phyloP scores from a whole-genome alignment of 2,888 invertebrate genomes.

The Meiosimyza decipiens region DNA sequence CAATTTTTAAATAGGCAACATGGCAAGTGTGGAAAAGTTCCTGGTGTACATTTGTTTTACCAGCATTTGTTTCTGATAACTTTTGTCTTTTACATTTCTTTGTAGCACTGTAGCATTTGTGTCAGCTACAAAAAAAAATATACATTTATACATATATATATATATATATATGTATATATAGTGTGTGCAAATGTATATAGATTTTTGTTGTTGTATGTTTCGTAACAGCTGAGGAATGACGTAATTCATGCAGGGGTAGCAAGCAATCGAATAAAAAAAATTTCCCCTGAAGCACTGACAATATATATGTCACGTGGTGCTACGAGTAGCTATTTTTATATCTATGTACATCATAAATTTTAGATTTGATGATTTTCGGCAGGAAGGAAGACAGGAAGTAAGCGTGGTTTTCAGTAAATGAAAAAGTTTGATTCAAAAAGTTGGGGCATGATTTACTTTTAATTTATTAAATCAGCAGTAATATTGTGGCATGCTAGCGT shows the following conservation, averaged over 20 bases:
- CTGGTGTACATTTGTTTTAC: too few relatives aligned
- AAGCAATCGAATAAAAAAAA: background rate
- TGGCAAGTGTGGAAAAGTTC: too few relatives aligned
- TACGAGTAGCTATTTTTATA: background rate
- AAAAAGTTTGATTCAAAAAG: background rate
- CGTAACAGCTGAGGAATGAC: conserved; percentile 66
- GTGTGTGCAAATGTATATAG: background rate
- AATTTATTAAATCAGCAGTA: background rate
- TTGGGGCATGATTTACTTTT: conserved; percentile 2
- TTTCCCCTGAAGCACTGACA: background rate
- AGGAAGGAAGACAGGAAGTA: too few relatives aligned
- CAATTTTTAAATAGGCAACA: background rate
- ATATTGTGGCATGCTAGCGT: background rate
- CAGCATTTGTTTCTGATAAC: too few relatives aligned
- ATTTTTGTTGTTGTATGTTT: conserved; percentile 50
- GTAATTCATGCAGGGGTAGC: conserved; percentile 59
- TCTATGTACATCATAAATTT: too few relatives aligned
- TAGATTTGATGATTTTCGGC: too few relatives aligned
- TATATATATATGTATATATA: background rate
- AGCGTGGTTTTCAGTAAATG: too few relatives aligned
- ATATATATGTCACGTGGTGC: conserved; percentile 4
- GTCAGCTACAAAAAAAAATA: too few relatives aligned
- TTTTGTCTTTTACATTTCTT: too few relatives aligned
- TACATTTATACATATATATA: too few relatives aligned
- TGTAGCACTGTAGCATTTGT: too few relatives aligned